Percentiles rank a stretch among this genome's conserved stretches.
phyloP scores from a whole-genome alignment of 2,888 invertebrate genomes.

The Eilema sororculum region DNA sequence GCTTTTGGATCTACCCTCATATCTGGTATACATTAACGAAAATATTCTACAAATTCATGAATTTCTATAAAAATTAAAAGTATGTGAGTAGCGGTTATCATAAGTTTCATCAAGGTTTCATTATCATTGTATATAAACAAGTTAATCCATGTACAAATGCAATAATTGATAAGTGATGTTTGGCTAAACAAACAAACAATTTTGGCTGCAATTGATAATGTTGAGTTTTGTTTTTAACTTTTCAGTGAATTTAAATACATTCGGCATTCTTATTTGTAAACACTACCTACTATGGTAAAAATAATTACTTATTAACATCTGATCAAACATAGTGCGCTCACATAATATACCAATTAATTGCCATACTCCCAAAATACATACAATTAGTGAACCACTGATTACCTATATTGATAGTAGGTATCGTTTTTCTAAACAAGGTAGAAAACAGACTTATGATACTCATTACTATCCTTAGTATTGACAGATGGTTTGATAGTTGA shows the following conservation, averaged over 20 bases:
- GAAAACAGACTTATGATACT: neutral
- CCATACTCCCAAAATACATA: neutral
- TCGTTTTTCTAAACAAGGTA: neutral
- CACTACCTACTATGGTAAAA: neutral
- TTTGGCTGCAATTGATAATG: neutral
- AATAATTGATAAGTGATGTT: slow-evolving; percentile 3
- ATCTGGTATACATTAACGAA: neutral
- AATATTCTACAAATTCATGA: neutral
- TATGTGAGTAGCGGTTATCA: neutral
- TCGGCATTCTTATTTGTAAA: neutral
- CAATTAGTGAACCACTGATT: neutral
- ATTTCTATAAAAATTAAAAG: neutral
- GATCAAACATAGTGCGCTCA: neutral
- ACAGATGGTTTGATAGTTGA: neutral
- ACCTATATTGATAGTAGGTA: neutral
- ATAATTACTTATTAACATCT: neutral
- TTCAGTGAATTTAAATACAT: neutral
- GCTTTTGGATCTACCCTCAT: slow-evolving; percentile 8
- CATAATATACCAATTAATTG: neutral
- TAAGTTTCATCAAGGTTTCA: neutral
- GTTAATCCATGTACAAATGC: neutral
- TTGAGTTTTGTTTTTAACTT: neutral
- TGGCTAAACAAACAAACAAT: neutral
- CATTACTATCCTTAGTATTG: neutral
- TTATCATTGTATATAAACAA: slow-evolving; percentile 9